Conservation (phyloP, 2,888 invertebrate species). For the Neoitamus cyanurus region DNA sequence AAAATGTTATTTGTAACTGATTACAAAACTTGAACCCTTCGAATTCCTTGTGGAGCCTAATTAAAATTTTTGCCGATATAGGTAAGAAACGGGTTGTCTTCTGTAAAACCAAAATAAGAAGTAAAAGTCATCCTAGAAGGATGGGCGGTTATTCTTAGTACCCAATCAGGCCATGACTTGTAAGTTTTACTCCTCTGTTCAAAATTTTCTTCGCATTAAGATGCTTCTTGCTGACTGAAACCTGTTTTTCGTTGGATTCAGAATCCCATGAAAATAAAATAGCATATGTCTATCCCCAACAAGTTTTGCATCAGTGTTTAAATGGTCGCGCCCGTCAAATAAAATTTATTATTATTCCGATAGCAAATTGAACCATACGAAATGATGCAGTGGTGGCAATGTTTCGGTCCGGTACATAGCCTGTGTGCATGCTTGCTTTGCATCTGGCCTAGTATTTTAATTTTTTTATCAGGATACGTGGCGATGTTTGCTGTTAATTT, state of each 20-base stretch:
- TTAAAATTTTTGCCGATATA: not conserved
- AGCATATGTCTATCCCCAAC: not conserved
- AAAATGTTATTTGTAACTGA: not conserved
- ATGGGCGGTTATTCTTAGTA: not conserved
- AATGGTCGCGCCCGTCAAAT: constrained; percentile 1
- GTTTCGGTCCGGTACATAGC: not conserved
- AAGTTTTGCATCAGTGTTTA: constrained; percentile 5
- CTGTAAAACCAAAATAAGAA: not conserved
- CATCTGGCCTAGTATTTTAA: not conserved
- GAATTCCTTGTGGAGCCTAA: not conserved
- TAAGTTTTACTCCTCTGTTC: not conserved
- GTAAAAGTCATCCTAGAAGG: not conserved
- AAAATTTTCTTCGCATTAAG: not conserved
- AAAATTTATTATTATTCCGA: not conserved
- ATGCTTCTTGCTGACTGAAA: not conserved
- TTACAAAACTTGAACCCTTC: not conserved
- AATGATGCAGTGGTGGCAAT: not conserved
- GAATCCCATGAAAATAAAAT: not conserved
- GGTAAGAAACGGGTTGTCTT: not conserved
- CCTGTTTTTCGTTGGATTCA: not conserved
- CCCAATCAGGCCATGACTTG: constrained; percentile 1
- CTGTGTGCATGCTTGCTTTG: not conserved
- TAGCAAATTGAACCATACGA: not conserved
- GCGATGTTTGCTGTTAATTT: not conserved
- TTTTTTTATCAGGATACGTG: not conserved